These are phyloP conservation scores for Drosophila parthenogenetica DNA, from an alignment of 2,888 invertebrate species.

Conservation along the genomic window DNA sequence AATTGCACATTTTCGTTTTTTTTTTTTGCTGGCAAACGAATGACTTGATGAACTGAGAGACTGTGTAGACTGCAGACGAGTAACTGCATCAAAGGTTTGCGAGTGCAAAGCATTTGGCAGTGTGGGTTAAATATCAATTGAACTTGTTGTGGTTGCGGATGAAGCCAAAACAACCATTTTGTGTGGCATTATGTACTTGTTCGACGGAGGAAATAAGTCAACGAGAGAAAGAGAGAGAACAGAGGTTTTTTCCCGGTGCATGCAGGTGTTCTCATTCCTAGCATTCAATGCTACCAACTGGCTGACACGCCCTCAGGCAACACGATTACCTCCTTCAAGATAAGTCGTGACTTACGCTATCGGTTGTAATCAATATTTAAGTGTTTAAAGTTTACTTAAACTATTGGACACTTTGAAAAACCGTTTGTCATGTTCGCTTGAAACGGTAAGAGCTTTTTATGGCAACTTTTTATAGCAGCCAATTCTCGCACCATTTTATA, in stretches of 20 bases:
- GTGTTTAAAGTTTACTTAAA: too few relatives aligned
- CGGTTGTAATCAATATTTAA: too few relatives aligned
- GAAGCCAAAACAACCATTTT: constrained; percentile 23
- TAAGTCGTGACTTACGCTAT: constrained; percentile 5
- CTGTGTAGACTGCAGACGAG: background rate
- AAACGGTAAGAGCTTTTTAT: constrained; percentile 10
- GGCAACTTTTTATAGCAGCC: background rate
- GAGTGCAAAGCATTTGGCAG: constrained; percentile 56
- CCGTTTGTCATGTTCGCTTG: background rate
- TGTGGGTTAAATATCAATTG: constrained; percentile 56
- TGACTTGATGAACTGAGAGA: background rate
- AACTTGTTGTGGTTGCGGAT: constrained; percentile 26
- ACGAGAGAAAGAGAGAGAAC: constrained; percentile 8
- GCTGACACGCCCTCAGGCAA: background rate
- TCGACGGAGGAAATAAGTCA: constrained; percentile 25
- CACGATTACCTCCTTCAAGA: background rate
- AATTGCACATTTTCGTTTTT: constrained; percentile 27
- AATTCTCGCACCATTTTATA: background rate
- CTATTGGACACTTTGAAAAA: background rate
- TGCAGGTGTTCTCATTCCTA: constrained; percentile 38
- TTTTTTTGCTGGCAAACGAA: constrained; percentile 13
- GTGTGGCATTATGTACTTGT: constrained; percentile 31
- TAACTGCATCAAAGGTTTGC: constrained; percentile 49
- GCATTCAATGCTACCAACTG: background rate
- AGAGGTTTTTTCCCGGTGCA: constrained; percentile 27